Conservation (phyloP, 30 jellyfish, hydroid and myxozoan genomes). For the Catostylus mosaicus region DNA sequence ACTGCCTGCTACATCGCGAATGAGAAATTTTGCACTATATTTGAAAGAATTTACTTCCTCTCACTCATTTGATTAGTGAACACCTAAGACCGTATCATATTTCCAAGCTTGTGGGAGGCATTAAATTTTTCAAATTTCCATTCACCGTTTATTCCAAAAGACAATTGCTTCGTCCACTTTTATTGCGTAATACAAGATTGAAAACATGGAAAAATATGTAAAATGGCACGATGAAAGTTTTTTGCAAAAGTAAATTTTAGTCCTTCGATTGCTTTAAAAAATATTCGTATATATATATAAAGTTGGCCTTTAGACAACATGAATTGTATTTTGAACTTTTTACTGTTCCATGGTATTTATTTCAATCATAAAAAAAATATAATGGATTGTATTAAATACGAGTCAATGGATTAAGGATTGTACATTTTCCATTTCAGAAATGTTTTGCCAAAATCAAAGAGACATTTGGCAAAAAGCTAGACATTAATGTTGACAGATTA, state of each 20-base stretch:
- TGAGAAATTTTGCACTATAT: too few species aligned
- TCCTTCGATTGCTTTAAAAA: background rate
- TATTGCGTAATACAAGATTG: too few species aligned
- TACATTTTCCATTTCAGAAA: background rate
- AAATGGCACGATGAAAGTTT: background rate
- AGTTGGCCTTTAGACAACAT: too few species aligned
- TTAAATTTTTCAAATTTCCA: too few species aligned
- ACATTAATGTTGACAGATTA: constrained; percentile 39
- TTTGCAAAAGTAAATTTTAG: background rate
- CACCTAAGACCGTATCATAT: too few species aligned
- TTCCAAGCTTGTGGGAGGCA: too few species aligned
- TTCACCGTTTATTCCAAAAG: too few species aligned
- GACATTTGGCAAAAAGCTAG: constrained; percentile 6
- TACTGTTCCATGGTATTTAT: background rate
- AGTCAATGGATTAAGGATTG: background rate
- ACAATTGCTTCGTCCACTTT: too few species aligned
- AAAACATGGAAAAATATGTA: too few species aligned
- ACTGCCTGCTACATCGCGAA: too few species aligned
- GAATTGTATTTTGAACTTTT: background rate
- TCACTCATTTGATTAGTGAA: too few species aligned
- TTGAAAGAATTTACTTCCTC: too few species aligned
- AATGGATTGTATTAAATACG: background rate
- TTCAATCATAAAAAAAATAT: background rate
- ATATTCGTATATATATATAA: background rate
- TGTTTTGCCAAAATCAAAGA: constrained; percentile 14